Base-by-base conservation (phyloP, 2,888 invertebrate species). In the Temnothorax rugatulus region DNA sequence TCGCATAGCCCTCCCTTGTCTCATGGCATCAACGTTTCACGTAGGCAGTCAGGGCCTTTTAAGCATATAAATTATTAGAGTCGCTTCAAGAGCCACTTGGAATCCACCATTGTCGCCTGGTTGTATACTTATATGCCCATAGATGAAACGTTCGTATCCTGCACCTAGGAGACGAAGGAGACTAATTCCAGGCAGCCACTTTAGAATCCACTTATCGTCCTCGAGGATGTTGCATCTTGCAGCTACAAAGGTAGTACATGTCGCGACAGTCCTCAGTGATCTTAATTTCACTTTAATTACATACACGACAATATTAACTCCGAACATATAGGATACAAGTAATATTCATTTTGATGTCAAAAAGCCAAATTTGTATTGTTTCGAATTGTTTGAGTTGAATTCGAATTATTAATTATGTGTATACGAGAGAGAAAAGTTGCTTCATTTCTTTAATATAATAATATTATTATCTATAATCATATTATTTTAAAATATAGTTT, bases 11-110 rank as follows among this genome's bases (percentile, higher is more conserved):
- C 87, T n/a, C 29, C 88, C 89, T 88, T 89, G 87, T 89, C 87
- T 90, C 88, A 82, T 85, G 87, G 89, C 87, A 87, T 89, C 91
- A 92, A 91, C 89, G 88, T 91, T 92, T 91, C 92, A 89, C 89
- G 89, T 91, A 89, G 91, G 84, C 87, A 88, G 82, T 57, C 87
- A 87, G 90, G 88, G 91, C 92, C 91, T 91, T 92, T 92, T 92
- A 91, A 93, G 91, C 93, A 92, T 93, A 94, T 94, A 93, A 93
- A 93, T 94, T 93, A 93, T 93, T 93, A 93, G 94, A 92, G 92
- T 91, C 88, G 91, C 89, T 91, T 94, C 91, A 90, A 94, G 93
- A 88, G 91, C 92, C 92, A 92, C 93, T 94, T 85, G 87, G 85
- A 89, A 87, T 90, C 89, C 88, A 86, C 91, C 87, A 91, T 91